Evolutionary conservation across 1,140 invertebrate species (phyloP).

Genomic region (Xylocopa sonorina): DNA sequence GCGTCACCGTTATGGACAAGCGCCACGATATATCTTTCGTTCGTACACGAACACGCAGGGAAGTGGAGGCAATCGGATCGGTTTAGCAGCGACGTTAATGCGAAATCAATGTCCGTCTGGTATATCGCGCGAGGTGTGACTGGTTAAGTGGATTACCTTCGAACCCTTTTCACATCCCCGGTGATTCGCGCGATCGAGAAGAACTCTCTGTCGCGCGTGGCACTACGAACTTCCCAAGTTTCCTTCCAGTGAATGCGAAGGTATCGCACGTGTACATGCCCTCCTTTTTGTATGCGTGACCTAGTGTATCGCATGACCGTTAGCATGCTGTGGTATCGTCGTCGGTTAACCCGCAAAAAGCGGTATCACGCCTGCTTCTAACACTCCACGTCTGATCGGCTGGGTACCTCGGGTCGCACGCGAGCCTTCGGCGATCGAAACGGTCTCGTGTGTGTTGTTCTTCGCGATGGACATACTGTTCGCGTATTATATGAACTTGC

Average conservation of each 20-base stretch:
- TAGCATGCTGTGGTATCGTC: conserved; percentile 46
- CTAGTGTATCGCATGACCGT: conserved; percentile 55
- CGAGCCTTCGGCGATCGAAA: conserved; percentile 56
- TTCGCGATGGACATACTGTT: conserved; percentile 45
- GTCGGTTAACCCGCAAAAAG: conserved; percentile 63
- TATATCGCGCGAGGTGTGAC: conserved; percentile 58
- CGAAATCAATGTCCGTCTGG: conserved; percentile 69
- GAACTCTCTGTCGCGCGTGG: conserved; percentile 42
- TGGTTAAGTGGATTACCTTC: conserved; percentile 66
- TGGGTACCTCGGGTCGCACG: conserved; percentile 47
- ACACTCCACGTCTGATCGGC: conserved; percentile 56
- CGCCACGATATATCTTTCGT: conserved; percentile 1
- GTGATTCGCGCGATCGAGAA: conserved; percentile 48
- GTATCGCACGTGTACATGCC: conserved; percentile 1
- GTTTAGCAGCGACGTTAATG: conserved; percentile 60
- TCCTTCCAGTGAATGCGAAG: conserved; percentile 24
- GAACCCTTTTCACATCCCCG: conserved; percentile 20
- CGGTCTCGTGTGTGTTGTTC: conserved; percentile 36
- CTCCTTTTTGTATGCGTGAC: conserved; percentile 35
- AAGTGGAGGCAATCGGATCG: conserved; percentile 40
- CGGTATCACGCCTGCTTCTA: conserved; percentile 63
- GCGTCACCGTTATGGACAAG: conserved; percentile 31
- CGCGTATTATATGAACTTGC: conserved; percentile 56
- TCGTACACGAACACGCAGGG: conserved; percentile 15
- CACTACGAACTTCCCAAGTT: too few relatives aligned